phyloP scores from a whole-genome alignment of 1,140 invertebrate genomes.

The Conus ventricosus region DNA sequence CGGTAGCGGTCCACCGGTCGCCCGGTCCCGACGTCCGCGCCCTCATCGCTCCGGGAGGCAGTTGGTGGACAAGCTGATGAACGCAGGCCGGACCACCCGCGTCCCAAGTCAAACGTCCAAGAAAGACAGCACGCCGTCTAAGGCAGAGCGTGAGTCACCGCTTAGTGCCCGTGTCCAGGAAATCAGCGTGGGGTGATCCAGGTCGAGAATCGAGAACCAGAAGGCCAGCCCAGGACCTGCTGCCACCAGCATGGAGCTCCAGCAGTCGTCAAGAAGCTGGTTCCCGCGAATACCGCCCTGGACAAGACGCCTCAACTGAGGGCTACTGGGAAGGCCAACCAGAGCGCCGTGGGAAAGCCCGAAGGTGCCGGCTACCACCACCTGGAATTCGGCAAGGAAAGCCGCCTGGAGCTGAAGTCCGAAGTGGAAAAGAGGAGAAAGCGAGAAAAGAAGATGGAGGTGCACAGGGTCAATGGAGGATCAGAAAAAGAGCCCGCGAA shows the following conservation, averaged over 20 bases:
- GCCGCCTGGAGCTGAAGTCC: too few species aligned
- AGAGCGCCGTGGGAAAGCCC: too few species aligned
- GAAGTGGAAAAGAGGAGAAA: too few species aligned
- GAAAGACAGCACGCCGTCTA: slow-evolving; percentile 12
- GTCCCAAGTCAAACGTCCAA: background rate
- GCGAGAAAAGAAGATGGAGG: too few species aligned
- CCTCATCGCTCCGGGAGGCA: background rate
- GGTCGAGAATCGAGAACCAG: slow-evolving; percentile 18
- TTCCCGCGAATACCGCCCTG: background rate
- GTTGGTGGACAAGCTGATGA: slow-evolving; percentile 9
- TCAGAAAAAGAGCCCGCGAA: too few species aligned
- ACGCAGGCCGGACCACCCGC: background rate
- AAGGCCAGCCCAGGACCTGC: slow-evolving; percentile 8
- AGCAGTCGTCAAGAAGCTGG: slow-evolving; percentile 14
- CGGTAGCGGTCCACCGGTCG: background rate
- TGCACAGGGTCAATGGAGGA: too few species aligned
- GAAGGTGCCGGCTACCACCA: too few species aligned
- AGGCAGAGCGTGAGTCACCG: slow-evolving; percentile 6
- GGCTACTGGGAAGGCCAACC: too few species aligned
- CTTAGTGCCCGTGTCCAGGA: background rate
- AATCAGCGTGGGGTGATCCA: slow-evolving; percentile 3
- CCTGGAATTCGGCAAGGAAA: too few species aligned
- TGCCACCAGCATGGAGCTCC: background rate
- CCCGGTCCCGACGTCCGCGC: background rate
- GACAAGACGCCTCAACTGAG: background rate